phyloP scores from a whole-genome alignment of 2,888 invertebrate genomes.

The Galeopsomyia nigrocyanea region DNA sequence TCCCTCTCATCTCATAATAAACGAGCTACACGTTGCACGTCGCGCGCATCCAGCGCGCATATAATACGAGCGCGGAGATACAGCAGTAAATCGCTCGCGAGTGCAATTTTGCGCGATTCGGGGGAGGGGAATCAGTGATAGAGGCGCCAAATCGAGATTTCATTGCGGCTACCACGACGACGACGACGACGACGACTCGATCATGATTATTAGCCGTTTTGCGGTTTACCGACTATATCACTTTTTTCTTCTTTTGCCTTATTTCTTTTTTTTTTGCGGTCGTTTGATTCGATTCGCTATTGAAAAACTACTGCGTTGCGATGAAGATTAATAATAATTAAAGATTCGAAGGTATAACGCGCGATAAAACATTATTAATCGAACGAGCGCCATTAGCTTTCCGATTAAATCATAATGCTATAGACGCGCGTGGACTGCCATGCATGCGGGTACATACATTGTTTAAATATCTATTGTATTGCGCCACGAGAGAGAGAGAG shows the following conservation, averaged over 20 bases:
- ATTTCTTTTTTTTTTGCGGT: no score
- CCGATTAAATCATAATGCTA: slow-evolving; percentile 28
- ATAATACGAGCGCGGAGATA: not conserved
- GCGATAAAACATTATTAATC: slow-evolving; percentile 33
- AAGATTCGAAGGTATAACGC: no score
- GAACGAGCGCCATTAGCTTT: slow-evolving; percentile 26
- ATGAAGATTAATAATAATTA: no score
- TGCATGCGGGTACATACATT: not conserved
- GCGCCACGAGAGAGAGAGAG: not conserved
- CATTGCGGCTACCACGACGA: slow-evolving; percentile 14
- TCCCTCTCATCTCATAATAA: slow-evolving; percentile 18
- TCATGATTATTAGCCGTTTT: slow-evolving; percentile 19
- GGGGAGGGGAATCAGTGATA: no score
- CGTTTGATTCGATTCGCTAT: no score
- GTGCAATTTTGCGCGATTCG: slow-evolving; percentile 29
- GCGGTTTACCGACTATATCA: not conserved
- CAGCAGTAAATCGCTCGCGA: slow-evolving; percentile 21
- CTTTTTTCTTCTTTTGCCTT: no score
- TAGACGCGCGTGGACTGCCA: no score
- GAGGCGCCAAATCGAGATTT: slow-evolving; percentile 34
- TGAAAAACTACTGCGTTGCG: no score
- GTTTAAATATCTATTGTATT: slow-evolving; percentile 35
- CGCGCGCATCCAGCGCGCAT: not conserved
- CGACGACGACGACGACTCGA: slow-evolving; percentile 15
- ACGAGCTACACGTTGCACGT: slow-evolving; percentile 12